phyloP scores from a whole-genome alignment of 2,888 invertebrate genomes.

The Dasysyrphus tricinctus region DNA sequence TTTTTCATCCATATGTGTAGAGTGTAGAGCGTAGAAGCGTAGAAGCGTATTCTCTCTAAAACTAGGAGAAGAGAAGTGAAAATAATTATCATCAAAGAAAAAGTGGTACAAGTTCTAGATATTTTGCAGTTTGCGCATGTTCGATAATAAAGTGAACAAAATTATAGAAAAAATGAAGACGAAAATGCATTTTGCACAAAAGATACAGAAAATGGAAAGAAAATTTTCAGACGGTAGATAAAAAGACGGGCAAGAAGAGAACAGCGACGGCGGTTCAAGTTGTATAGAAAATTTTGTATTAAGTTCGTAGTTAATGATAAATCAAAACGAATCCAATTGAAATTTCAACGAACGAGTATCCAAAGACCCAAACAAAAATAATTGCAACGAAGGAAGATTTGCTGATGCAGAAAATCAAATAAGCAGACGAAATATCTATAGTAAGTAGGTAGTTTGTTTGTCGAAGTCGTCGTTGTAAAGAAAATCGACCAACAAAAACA shows the following conservation, averaged over 20 bases:
- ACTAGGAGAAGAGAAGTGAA: conserved; percentile 26
- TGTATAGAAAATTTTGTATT: neutral
- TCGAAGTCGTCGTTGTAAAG: neutral
- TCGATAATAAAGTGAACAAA: conserved; percentile 39
- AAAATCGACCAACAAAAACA: conserved; percentile 61
- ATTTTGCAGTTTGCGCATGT: conserved; percentile 60
- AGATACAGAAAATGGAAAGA: conserved; percentile 29
- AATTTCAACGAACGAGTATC: conserved; percentile 13
- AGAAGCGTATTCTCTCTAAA: conserved; percentile 8
- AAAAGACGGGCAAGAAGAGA: neutral
- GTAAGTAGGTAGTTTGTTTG: neutral
- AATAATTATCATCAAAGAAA: conserved; percentile 45
- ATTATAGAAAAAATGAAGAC: conserved; percentile 40
- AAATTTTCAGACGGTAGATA: neutral
- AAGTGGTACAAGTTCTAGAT: conserved; percentile 69
- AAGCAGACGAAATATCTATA: conserved; percentile 37
- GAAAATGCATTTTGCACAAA: conserved; percentile 37
- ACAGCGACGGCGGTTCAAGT: neutral
- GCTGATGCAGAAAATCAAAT: conserved; percentile 43
- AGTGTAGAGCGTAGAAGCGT: neutral
- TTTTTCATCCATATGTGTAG: conserved; percentile 6
- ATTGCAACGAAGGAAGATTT: conserved; percentile 34
- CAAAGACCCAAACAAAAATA: conserved; percentile 26
- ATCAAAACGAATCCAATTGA: conserved; percentile 18
- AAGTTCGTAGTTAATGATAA: conserved; percentile 10